Base-by-base conservation (phyloP, 2,797 vertebrate genomes). In the Bradypus variegatus region DNA sequence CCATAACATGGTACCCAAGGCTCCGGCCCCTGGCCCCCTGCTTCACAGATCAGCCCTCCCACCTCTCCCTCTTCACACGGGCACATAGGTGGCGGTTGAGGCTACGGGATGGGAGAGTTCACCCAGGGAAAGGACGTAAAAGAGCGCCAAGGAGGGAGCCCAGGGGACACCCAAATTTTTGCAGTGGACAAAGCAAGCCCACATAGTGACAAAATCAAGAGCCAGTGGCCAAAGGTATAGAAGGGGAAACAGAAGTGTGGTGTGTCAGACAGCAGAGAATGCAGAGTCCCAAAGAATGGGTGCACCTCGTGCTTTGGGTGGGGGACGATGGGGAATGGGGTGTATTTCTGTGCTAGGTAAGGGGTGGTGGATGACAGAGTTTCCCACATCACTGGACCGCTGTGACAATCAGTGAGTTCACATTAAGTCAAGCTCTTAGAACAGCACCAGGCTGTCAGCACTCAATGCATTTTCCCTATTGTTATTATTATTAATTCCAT, bases 191-290 rank as follows among this genome's bases (percentile, higher is more conserved):
- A 45, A 62, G 53, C 36, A 89, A 18, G 31, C 2, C 5, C 2
- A 2, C 0, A 1, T 0, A 23, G 50, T 2, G 58, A 72, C 14
- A 27, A 0, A 4, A 67, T 50, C 16, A 2, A 8, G 18, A 72
- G 31, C 4, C 1, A 16, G 13, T 6, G 8, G 38, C 50, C 58
- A 77, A 33, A 58, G 41, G 64, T 2, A 2, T 2, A 9, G 11
- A 7, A 9, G 10, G 3, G 45, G 29, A 27, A 69, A 78, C 15
- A 4, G 78, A 12, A 50, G 31, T 3, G 38, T 3, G 21, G 9
- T 0, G 2, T 1, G 36, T 48, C 38, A 9, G 3, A 33, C 1
- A n/a, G 67, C 73, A 75, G 11, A 45, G 64, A 45, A 50, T 6
- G 33, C 36, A 64, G 10, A 29, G 48, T 10, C 38, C 55, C n/a